A percentile compares a stretch with the other conserved stretches of the same genome.
Conservation (phyloP, 2,113 vertebrate genomes). For the Apaloderma vittatum region DNA sequence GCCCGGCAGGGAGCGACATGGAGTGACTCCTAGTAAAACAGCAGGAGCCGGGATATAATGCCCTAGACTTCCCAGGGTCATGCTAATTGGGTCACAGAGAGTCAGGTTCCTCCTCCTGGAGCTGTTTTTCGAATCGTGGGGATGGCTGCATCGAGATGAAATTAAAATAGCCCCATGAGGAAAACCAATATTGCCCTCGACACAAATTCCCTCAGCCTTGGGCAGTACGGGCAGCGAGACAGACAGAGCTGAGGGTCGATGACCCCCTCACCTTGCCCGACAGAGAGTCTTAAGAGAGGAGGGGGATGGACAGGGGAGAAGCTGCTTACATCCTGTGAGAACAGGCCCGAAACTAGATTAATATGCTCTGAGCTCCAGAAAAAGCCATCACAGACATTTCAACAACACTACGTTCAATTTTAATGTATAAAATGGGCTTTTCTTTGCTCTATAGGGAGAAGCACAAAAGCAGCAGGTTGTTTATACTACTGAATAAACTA, state of each 20-base stretch:
- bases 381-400: constrained; percentile 47
- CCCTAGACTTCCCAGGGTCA: background rate
- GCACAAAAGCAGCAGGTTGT: constrained; percentile 63
- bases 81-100: background rate
- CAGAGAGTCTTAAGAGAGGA: background rate
- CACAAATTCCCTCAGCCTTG: background rate
- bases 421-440: constrained; percentile 62
- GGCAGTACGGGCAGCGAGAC: background rate
- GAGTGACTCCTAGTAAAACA: background rate
- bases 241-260: background rate
- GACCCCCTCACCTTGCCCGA: fast-evolving
- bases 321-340: background rate
- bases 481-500: constrained; percentile 71
- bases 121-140: background rate
- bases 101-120: background rate
- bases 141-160: background rate
- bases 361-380: background rate
- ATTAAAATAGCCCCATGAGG: background rate
- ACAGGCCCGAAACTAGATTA: background rate
- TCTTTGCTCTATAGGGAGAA: constrained; percentile 46
- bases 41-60: fast-evolving
- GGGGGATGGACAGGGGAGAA: background rate
- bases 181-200: background rate
- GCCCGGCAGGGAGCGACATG: background rate
- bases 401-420: constrained; percentile 53